A percentile compares a stretch with the other conserved stretches of the same genome.
Evolutionary conservation across 2,888 invertebrate species (phyloP).

Genomic region (Amiota communis): DNA sequence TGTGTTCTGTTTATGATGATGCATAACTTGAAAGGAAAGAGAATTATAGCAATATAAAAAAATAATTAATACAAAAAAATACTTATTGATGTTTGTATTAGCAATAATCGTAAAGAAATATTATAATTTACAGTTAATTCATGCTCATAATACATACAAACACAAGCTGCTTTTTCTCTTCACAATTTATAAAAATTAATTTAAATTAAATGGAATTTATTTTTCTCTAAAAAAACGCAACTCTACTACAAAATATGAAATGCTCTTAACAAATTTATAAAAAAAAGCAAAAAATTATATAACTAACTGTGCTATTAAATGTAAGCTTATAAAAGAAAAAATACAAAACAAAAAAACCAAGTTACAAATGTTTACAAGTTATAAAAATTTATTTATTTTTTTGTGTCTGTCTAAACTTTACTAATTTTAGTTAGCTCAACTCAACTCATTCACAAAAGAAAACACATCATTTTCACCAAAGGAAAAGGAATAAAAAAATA

Average conservation of each 20-base stretch:
- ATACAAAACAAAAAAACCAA: constrained; percentile 35
- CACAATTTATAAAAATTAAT: background rate
- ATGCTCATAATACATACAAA: constrained; percentile 21
- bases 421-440: constrained; percentile 40
- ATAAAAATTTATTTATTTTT: constrained; percentile 42
- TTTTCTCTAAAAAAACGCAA: constrained; percentile 23
- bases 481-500: background rate
- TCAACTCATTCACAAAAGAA: background rate
- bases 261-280: constrained; percentile 34
- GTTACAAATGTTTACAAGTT: constrained; percentile 31
- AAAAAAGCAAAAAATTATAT: constrained; percentile 47
- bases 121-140: too few relatives aligned
- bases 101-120: background rate
- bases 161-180: constrained; percentile 23
- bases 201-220: constrained; percentile 20
- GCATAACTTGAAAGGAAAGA: too few relatives aligned
- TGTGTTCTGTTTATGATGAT: too few relatives aligned
- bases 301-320: constrained; percentile 70
- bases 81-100: constrained; percentile 34
- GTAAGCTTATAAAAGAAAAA: constrained; percentile 57
- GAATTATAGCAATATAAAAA: constrained; percentile 1
- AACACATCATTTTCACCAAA: background rate
- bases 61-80: background rate
- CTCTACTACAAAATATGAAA: constrained; percentile 37
- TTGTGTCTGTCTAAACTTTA: background rate